Evolutionary conservation across 2,113 vertebrate genomes (phyloP).

Genomic region (Macheiramphus alcinus): DNA sequence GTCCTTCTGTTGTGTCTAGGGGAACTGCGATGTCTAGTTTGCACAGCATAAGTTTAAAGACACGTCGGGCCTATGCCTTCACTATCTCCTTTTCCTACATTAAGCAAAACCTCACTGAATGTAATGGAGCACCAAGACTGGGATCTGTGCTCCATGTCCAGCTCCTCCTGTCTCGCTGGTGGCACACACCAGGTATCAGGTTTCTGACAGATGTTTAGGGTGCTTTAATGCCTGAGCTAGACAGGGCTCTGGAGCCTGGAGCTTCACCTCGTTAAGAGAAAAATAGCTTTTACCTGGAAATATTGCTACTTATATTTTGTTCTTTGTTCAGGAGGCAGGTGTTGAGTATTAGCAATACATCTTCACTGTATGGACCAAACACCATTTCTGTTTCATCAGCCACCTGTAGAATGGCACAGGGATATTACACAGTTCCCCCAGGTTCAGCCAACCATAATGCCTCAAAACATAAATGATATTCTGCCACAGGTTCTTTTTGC

Average conservation of each 20-base stretch:
- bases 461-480: not conserved
- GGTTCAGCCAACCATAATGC: not conserved
- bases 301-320: not conserved
- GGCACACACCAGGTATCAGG: not conserved
- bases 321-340: not conserved
- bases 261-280: not conserved
- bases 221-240: not conserved
- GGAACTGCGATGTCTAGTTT: fast-evolving
- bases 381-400: not conserved
- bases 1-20: not conserved
- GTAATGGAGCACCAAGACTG: not conserved
- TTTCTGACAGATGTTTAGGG: not conserved
- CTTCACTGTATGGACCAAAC: not conserved
- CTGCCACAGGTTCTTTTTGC: not conserved
- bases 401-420: not conserved
- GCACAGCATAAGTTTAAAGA: not conserved
- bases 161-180: not conserved
- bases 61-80: not conserved
- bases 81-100: not conserved
- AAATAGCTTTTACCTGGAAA: not conserved
- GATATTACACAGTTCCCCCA: not conserved
- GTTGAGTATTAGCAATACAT: not conserved
- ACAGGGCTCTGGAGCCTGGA: not conserved
- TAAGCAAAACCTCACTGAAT: not conserved
- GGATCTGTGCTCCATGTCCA: not conserved